These are phyloP conservation scores for Lysandra bellargus DNA, from an alignment of 2,888 invertebrate genomes.

Conservation along the genomic window DNA sequence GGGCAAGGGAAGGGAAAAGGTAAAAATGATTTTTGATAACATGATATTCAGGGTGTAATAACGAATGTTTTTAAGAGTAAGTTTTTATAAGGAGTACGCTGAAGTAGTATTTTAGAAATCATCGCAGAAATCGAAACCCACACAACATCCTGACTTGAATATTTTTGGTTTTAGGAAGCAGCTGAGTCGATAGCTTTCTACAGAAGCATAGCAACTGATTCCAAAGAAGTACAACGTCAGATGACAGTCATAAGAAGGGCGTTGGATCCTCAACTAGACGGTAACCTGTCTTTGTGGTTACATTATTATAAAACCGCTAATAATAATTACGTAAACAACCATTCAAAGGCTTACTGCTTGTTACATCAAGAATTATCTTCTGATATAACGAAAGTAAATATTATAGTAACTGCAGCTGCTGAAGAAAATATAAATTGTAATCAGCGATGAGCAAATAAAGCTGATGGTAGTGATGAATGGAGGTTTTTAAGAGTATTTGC, in stretches of 20 bases:
- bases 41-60: background rate
- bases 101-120: no score
- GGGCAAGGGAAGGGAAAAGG: constrained; percentile 32
- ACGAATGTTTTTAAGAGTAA: no score
- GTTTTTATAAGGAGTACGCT: no score
- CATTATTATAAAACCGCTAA: no score
- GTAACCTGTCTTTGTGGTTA: constrained; percentile 1
- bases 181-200: constrained; percentile 30
- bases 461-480: background rate
- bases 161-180: constrained; percentile 17
- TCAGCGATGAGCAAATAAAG: background rate
- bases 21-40: background rate
- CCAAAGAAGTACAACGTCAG: constrained; percentile 27
- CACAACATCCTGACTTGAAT: background rate
- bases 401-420: background rate
- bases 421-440: background rate
- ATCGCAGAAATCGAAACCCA: background rate
- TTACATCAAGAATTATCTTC: background rate
- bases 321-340: background rate
- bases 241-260: constrained; percentile 25
- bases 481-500: background rate
- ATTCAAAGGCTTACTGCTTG: background rate
- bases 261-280: constrained; percentile 13
- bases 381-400: constrained; percentile 1
- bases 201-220: background rate